phyloP scores from a whole-genome alignment of 1,140 invertebrate species.

The Ceratina calcarata region DNA sequence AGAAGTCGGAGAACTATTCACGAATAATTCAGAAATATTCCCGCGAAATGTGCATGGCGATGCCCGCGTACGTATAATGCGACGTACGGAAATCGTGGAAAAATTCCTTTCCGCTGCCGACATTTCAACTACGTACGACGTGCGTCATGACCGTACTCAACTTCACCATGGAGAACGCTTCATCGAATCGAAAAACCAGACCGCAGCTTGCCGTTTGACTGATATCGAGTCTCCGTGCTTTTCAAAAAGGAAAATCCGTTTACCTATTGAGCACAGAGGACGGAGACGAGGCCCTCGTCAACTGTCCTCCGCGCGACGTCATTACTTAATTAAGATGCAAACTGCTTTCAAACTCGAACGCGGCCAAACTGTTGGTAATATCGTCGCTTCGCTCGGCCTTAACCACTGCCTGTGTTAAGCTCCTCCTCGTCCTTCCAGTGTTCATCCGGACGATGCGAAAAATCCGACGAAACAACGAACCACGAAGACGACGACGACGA shows the following conservation, averaged over 20 bases:
- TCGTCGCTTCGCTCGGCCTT: slow-evolving; percentile 17
- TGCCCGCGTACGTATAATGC: neutral
- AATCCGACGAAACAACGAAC: slow-evolving; percentile 11
- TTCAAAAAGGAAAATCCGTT: neutral
- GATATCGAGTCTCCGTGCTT: no score
- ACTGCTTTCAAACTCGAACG: slow-evolving; percentile 56
- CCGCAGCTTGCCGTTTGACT: neutral
- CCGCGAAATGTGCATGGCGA: slow-evolving; percentile 15
- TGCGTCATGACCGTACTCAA: slow-evolving; percentile 3
- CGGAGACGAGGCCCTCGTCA: slow-evolving; percentile 31
- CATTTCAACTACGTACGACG: slow-evolving; percentile 35
- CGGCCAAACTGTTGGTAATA: slow-evolving; percentile 36
- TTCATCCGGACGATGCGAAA: slow-evolving; percentile 22
- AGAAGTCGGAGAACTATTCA: neutral
- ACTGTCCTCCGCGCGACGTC: slow-evolving; percentile 50
- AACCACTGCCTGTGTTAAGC: neutral
- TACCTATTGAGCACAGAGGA: neutral
- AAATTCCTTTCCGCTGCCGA: slow-evolving; percentile 24
- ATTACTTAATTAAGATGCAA: slow-evolving; percentile 67
- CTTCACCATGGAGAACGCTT: slow-evolving; percentile 6
- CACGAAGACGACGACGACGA: neutral
- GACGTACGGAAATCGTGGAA: neutral
- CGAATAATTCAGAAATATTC: slow-evolving; percentile 28
- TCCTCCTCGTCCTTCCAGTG: neutral
- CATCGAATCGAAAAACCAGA: slow-evolving; percentile 32